Conservation (phyloP, 2,888 invertebrate species). For the Monopis laevigella region DNA sequence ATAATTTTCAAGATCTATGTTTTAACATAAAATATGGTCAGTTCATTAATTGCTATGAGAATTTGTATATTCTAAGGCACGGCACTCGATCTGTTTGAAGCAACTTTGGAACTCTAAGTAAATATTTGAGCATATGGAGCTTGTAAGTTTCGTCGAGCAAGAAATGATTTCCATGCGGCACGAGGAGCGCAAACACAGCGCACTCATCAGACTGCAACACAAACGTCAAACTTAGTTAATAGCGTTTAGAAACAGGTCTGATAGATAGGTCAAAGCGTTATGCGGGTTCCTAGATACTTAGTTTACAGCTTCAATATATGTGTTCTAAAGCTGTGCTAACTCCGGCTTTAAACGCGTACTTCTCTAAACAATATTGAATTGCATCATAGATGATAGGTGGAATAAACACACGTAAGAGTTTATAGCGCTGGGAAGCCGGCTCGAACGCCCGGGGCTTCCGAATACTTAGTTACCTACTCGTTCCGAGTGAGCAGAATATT, state of each 20-base stretch:
- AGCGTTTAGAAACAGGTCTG: conserved; percentile 39
- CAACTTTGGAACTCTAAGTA: conserved; percentile 42
- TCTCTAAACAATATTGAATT: background rate
- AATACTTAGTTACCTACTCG: conserved; percentile 3
- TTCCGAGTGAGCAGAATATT: conserved; percentile 10
- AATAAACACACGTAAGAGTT: background rate
- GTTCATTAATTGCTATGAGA: conserved; percentile 1
- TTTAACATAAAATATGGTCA: background rate
- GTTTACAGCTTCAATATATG: conserved; percentile 4
- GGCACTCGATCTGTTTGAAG: conserved; percentile 35
- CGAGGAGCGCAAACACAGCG: conserved; percentile 50
- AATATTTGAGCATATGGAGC: conserved; percentile 55
- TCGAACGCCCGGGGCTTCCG: background rate
- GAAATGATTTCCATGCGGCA: conserved; percentile 59
- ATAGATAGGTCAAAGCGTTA: conserved; percentile 7
- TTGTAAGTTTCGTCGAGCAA: conserved; percentile 49
- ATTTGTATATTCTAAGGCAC: conserved; percentile 36
- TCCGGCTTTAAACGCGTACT: background rate
- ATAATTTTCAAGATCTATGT: too few relatives aligned
- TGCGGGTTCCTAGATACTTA: conserved; percentile 2
- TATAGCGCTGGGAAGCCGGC: background rate
- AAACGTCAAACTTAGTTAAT: conserved; percentile 58
- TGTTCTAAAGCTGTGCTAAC: background rate
- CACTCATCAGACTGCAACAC: conserved; percentile 57
- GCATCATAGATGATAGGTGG: background rate